phyloP scores from a whole-genome alignment of 2,113 vertebrate species.

The Hoplias malabaricus region DNA sequence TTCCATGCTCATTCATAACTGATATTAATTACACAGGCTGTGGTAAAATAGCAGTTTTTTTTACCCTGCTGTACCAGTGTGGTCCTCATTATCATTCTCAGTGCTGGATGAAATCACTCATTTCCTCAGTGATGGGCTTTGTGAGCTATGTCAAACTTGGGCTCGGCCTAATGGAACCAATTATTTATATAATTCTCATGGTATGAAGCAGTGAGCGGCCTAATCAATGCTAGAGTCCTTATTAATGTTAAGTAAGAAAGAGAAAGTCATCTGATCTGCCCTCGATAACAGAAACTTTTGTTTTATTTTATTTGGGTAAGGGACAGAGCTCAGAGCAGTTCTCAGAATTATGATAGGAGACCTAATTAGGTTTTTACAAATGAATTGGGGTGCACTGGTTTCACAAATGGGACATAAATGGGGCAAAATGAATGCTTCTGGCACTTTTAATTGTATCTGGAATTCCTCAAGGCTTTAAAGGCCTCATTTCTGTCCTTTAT shows the following conservation, averaged over 20 bases:
- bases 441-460: conserved; percentile 2
- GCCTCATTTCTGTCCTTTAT: conserved; percentile 4
- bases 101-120: conserved; percentile 6
- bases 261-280: conserved; percentile 35
- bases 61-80: background rate
- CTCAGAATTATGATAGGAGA: conserved; percentile 34
- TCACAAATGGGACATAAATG: conserved; percentile 33
- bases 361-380: conserved; percentile 53
- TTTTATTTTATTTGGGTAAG: conserved; percentile 36
- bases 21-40: conserved; percentile 23
- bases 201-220: conserved; percentile 16
- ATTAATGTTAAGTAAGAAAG: conserved; percentile 28
- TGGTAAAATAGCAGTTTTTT: background rate
- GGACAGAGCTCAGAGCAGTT: conserved; percentile 41
- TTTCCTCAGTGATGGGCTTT: conserved; percentile 27
- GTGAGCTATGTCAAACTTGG: conserved; percentile 19
- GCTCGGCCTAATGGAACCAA: conserved; percentile 31
- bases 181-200: conserved; percentile 34
- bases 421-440: conserved; percentile 22
- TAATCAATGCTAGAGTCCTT: conserved; percentile 33
- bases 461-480: conserved; percentile 1
- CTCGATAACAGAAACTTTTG: conserved; percentile 41
- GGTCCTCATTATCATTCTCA: conserved; percentile 9
- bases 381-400: conserved; percentile 42
- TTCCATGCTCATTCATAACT: background rate